Evolutionary conservation across 2,113 vertebrate genomes (phyloP).

Genomic region (Calidris pugnax): DNA sequence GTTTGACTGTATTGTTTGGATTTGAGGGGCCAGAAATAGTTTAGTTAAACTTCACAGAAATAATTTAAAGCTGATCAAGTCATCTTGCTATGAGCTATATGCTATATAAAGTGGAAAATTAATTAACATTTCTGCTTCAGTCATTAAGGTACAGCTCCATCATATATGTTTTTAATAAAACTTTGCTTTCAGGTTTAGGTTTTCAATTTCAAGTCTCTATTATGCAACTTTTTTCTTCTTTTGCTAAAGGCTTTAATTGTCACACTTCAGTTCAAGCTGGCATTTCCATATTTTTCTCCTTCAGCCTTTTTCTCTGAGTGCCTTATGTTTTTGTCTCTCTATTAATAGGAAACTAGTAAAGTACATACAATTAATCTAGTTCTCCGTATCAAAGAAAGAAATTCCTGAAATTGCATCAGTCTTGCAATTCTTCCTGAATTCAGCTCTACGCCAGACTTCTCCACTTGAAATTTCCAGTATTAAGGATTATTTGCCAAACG

Average conservation of each 20-base stretch:
- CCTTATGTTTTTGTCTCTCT: not conserved
- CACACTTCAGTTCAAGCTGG: not conserved
- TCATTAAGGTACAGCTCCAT: not conserved
- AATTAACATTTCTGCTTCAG: not conserved
- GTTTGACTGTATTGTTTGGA: not conserved
- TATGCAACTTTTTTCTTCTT: not conserved
- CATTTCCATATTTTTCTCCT: not conserved
- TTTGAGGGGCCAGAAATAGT: not conserved
- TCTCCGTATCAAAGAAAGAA: not conserved
- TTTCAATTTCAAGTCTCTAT: not conserved
- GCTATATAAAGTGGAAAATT: not conserved
- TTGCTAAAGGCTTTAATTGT: constrained; percentile 30
- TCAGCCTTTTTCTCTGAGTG: not conserved
- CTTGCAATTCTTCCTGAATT: not conserved
- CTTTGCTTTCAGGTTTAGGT: not conserved
- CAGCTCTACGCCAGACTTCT: not conserved
- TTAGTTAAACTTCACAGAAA: not conserved
- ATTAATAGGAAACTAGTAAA: not conserved
- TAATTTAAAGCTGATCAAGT: not conserved
- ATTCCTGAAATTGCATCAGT: not conserved
- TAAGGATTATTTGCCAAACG: constrained; percentile 28
- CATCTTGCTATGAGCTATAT: not conserved
- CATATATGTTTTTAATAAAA: not conserved
- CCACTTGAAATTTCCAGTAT: not conserved
- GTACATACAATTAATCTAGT: not conserved